Conservation (phyloP, 2,113 vertebrate genomes). For the Tichodroma muraria region DNA sequence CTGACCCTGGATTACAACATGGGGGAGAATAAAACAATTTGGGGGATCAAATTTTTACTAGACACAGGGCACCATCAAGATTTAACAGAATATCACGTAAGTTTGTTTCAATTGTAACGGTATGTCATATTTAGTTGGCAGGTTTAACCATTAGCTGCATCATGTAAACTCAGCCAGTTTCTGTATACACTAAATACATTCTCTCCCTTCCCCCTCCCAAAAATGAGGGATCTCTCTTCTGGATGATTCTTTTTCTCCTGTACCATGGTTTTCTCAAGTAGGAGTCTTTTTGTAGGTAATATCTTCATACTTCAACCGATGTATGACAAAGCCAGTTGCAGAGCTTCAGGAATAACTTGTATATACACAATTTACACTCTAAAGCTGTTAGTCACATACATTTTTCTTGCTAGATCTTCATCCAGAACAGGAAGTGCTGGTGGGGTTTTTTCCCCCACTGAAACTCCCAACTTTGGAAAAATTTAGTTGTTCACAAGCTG, state of each 20-base stretch:
- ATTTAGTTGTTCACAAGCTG: neutral
- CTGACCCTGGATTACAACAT: conserved; percentile 39
- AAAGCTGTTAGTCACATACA: conserved; percentile 22
- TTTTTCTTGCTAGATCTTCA: conserved; percentile 48
- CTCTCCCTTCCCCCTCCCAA: conserved; percentile 67
- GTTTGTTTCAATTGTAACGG: conserved; percentile 72
- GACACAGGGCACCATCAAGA: conserved; percentile 67
- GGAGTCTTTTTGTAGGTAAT: conserved; percentile 26
- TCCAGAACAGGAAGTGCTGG: conserved; percentile 32
- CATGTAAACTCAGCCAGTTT: conserved; percentile 69
- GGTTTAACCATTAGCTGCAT: conserved; percentile 72
- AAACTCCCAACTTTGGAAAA: conserved; percentile 33
- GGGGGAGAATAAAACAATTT: neutral
- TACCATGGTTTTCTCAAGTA: conserved; percentile 46
- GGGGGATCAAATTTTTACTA: conserved; percentile 23
- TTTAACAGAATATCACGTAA: conserved; percentile 60
- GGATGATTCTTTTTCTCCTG: conserved; percentile 46
- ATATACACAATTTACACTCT: conserved; percentile 37
- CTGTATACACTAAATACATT: conserved; percentile 43
- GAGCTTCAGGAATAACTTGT: conserved; percentile 25
- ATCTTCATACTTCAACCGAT: conserved; percentile 11
- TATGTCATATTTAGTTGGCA: conserved; percentile 68
- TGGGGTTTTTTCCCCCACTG: neutral
- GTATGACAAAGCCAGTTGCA: conserved; percentile 33
- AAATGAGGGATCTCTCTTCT: conserved; percentile 63